Evolutionary conservation across 1,140 invertebrate species (phyloP).

Genomic region (Eueides isabella): DNA sequence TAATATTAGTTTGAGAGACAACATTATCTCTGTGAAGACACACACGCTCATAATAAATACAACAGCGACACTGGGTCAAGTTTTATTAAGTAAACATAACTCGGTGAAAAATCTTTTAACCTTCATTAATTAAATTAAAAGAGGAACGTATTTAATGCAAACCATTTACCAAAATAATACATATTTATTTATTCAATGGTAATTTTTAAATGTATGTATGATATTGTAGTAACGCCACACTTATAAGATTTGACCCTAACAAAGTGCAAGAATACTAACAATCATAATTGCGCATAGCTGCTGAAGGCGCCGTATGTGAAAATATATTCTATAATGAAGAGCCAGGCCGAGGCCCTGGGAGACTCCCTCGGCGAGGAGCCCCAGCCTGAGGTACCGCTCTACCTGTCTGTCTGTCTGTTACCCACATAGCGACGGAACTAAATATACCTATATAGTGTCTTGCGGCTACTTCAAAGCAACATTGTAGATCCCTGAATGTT

Average conservation of each 20-base stretch:
- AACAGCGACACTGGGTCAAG: constrained; percentile 26
- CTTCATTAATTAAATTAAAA: not conserved
- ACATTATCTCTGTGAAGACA: not conserved
- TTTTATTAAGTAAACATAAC: constrained; percentile 29
- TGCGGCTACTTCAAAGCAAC: constrained; percentile 1
- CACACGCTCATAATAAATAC: constrained; percentile 15
- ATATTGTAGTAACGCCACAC: not conserved
- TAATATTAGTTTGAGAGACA: constrained; percentile 10
- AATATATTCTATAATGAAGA: constrained; percentile 97
- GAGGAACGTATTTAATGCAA: not conserved
- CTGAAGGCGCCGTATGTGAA: constrained; percentile 97
- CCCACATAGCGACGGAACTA: constrained; percentile 6
- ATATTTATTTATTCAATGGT: not conserved
- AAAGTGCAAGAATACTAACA: constrained; percentile 30
- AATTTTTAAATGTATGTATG: no score
- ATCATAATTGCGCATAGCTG: constrained; percentile 85
- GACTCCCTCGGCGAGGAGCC: constrained; percentile 86
- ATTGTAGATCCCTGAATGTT: constrained; percentile 23
- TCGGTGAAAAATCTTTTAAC: constrained; percentile 20
- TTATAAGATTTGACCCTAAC: constrained; percentile 30
- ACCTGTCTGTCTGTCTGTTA: constrained; percentile 3
- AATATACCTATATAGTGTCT: not conserved
- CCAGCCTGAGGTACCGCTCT: constrained; percentile 68
- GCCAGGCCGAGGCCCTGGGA: constrained; percentile 90
- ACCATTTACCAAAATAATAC: not conserved